These are phyloP conservation scores for Drosophila rubida DNA, from an alignment of 2,888 invertebrate genomes.

Conservation along the genomic window DNA sequence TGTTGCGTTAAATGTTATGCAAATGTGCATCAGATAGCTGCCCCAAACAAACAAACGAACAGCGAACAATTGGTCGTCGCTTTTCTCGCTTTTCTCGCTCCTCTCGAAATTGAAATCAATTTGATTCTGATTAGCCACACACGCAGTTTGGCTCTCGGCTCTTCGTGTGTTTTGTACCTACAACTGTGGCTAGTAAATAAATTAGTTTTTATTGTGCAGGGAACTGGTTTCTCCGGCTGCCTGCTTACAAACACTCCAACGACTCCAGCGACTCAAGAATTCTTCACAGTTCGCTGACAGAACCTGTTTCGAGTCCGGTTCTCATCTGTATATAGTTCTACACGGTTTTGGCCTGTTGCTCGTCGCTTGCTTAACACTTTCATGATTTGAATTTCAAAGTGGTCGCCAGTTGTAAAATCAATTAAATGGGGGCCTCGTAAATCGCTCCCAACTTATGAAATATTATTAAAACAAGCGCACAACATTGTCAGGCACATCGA, in stretches of 20 bases:
- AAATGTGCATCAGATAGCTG: constrained; percentile 41
- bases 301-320: constrained; percentile 71
- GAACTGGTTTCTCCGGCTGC: constrained; percentile 65
- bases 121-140: constrained; percentile 82
- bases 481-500: neutral
- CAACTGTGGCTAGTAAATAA: constrained; percentile 79
- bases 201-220: constrained; percentile 78
- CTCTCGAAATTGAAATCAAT: constrained; percentile 76
- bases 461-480: constrained; percentile 14
- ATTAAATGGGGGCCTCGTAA: constrained; percentile 64
- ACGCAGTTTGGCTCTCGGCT: constrained; percentile 67
- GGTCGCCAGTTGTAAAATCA: constrained; percentile 61
- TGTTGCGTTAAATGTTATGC: constrained; percentile 41
- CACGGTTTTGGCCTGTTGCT: constrained; percentile 6
- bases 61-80: constrained; percentile 40
- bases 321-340: constrained; percentile 59
- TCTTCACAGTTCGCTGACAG: constrained; percentile 76
- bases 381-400: constrained; percentile 69
- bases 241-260: constrained; percentile 18
- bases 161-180: constrained; percentile 67
- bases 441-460: constrained; percentile 56
- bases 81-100: constrained; percentile 53
- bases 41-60: neutral
- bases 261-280: constrained; percentile 52
- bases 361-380: constrained; percentile 75